Conservation (phyloP, 2,113 vertebrate genomes). For the Gorsachius goisagi region DNA sequence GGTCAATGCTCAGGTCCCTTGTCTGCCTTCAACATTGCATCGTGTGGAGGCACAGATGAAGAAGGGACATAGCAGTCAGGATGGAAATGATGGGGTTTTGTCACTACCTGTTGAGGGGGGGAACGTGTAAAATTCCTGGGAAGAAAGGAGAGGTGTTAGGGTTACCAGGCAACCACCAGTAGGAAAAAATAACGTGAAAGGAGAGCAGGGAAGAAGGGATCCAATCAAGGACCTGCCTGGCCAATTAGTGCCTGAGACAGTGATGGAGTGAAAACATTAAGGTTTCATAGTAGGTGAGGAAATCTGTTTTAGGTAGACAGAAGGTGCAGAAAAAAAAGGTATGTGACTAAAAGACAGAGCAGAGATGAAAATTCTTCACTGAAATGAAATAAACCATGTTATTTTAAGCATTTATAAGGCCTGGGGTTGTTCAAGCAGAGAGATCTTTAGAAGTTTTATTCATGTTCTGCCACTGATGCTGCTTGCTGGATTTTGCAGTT, state of each 20-base stretch:
- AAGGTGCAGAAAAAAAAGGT: not conserved
- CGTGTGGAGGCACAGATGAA: not conserved
- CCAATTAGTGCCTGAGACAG: not conserved
- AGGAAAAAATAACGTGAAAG: conserved; percentile 22
- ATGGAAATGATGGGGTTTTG: not conserved
- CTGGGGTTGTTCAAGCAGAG: not conserved
- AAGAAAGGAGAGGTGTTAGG: conserved; percentile 23
- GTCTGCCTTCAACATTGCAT: not conserved
- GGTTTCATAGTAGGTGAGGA: not conserved
- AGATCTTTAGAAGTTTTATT: not conserved
- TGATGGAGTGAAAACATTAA: not conserved
- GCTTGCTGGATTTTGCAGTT: not conserved
- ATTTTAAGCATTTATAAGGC: not conserved
- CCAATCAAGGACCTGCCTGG: not conserved
- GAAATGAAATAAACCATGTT: not conserved
- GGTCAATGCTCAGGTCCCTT: not conserved
- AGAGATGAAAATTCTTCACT: not conserved
- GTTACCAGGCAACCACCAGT: conserved; percentile 58
- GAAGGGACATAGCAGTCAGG: not conserved
- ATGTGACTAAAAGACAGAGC: not conserved
- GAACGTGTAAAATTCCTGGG: not conserved
- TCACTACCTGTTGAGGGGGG: not conserved
- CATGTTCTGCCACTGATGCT: not conserved
- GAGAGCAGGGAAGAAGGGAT: not conserved
- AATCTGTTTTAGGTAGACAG: not conserved